Base-by-base conservation (phyloP, 2,797 vertebrate species). In the Myripristis jacobus region DNA sequence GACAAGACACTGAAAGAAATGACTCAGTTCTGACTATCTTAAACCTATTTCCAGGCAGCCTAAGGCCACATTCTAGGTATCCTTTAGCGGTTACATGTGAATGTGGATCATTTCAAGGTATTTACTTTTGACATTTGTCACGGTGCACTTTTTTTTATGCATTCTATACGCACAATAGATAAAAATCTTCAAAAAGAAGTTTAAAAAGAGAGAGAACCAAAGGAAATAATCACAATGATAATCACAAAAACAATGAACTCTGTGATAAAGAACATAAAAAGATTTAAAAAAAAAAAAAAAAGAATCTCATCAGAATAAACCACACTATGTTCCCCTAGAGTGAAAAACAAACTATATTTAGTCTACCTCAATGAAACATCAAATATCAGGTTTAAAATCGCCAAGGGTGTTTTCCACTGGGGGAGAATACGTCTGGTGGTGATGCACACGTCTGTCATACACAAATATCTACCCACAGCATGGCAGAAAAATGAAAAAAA, bases 351-450 rank as follows among this genome's bases (percentile, higher is more conserved):
- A 8, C 36, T 63, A 21, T 75, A 85, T 88, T 85, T 73, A 81
- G 70, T 65, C 72, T 72, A 75, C 64, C 68, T 79, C 22, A 50
- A 19, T 59, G 83, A 77, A 74, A 78, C 82, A 86, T 69, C 47
- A 73, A 68, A 89, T 66, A 67, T 29, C 22, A 67, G 57, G 77
- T 54, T 73, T 46, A 34, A 12, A 38, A 10, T 18, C 5, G 63
- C n/a, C 57, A 47, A 75, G 73, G 89, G 88, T 87, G 88, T 85
- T 94, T 94, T 93, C 93, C 91, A 87, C 82, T 3, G 67, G 65
- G 80, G 85, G 80, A 82, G 81, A 84, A 75, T 58, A 61, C 36
- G 21, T 71, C 57, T 67, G 57, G 83, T 83, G 65, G 74, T 66
- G 64, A 72, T 80, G 73, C 46, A 36, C 44, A 50, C 53, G 44